phyloP scores from a whole-genome alignment of 2,113 vertebrate species.

The Spheniscus mendiculus region DNA sequence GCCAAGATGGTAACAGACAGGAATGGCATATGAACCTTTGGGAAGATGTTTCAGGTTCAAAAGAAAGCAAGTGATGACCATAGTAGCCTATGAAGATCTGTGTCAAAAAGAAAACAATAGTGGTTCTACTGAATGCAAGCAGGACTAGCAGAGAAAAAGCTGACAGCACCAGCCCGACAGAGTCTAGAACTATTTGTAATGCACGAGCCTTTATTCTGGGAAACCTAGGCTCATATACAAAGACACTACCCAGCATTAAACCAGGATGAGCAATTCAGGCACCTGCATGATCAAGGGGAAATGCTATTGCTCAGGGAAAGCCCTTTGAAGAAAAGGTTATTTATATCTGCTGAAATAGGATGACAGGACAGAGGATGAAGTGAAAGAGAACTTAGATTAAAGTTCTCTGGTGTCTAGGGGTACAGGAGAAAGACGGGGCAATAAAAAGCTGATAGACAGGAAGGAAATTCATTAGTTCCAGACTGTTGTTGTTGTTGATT shows the following conservation, averaged over 20 bases:
- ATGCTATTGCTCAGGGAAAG: neutral
- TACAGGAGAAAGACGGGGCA: neutral
- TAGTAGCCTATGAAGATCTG: neutral
- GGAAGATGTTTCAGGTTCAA: neutral
- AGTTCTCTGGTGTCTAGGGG: neutral
- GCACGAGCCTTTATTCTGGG: neutral
- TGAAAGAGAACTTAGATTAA: neutral
- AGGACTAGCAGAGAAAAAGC: neutral
- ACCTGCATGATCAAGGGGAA: neutral
- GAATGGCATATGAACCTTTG: neutral
- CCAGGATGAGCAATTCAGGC: neutral
- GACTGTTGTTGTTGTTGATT: neutral
- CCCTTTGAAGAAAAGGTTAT: neutral
- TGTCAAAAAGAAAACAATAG: neutral
- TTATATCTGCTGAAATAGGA: neutral
- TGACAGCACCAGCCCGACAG: neutral
- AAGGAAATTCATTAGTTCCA: neutral
- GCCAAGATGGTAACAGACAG: neutral
- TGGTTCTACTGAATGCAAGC: neutral
- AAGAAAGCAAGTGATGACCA: neutral
- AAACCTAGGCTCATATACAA: neutral
- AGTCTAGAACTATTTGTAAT: neutral
- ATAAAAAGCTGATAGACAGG: neutral
- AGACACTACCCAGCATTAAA: neutral
- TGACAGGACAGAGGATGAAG: neutral